phyloP scores from a whole-genome alignment of 1,140 invertebrate genomes.

The Colletes latitarsis region DNA sequence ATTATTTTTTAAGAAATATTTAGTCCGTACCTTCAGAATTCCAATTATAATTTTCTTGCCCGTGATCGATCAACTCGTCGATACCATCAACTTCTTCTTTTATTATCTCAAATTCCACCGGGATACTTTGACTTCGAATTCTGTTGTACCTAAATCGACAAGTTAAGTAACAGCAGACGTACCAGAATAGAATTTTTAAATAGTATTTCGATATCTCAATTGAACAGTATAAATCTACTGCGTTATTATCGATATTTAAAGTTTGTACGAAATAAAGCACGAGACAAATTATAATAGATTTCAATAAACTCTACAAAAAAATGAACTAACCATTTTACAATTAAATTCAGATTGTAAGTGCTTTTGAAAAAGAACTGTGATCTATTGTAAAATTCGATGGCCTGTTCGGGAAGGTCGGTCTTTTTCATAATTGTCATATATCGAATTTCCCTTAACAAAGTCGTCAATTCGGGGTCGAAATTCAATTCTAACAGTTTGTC shows the following conservation, averaged over 20 bases:
- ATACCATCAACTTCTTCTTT: conserved; percentile 82
- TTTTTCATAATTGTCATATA: conserved; percentile 85
- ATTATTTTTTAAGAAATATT: conserved; percentile 11
- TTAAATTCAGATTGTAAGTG: conserved; percentile 66
- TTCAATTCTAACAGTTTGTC: conserved; percentile 64
- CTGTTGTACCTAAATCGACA: conserved; percentile 82
- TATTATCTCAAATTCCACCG: conserved; percentile 83
- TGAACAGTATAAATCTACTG: no score
- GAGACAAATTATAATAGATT: no score
- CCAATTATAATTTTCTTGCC: conserved; percentile 84
- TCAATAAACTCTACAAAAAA: no score
- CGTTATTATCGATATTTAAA: not conserved
- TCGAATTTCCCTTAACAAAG: conserved; percentile 83
- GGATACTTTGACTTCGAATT: conserved; percentile 79
- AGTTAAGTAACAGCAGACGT: not conserved
- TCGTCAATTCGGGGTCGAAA: conserved; percentile 71
- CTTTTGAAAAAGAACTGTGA: conserved; percentile 67
- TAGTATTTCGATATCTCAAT: no score
- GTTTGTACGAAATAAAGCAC: no score
- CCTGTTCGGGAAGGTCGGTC: conserved; percentile 82
- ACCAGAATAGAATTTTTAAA: no score
- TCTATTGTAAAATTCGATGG: conserved; percentile 78
- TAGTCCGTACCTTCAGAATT: conserved; percentile 81
- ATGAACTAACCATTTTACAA: conserved; percentile 46
- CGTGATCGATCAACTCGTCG: conserved; percentile 82